Evolutionary conservation across 2,797 vertebrate species (phyloP), one percentile per base, ranked within the genome.

Genomic region (Rhincodon typus): DNA sequence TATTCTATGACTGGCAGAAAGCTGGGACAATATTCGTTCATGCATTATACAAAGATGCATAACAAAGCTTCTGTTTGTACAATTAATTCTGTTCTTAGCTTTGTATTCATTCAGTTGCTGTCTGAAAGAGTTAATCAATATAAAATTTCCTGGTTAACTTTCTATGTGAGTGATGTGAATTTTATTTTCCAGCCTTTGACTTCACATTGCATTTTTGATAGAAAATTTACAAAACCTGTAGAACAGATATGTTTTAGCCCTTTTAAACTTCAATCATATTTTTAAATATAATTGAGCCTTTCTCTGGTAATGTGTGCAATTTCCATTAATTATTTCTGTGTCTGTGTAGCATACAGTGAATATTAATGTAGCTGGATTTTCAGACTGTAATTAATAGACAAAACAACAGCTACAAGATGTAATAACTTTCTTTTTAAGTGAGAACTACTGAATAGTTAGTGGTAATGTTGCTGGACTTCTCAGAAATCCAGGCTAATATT

Each of bases 261-360:
- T 95, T 95, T 95, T 77, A 95, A 74, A 57, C 70, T 74, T 95
- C 70, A 95, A 74, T 95, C 70, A 95, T 77, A 15, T 77, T 95
- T 94, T 95, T n/a, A 95, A 95, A 77, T 77, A 95, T 95, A 95
- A 95, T 95, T 95, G 94, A 77, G 94, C 46, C 70, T 95, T 74
- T 77, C 94, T 95, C 94, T 53, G 70, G 34, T 95, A 77, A 95
- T 57, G 70, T 72, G 46, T 95, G 94, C 94, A 95, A 95, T 77
- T 70, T n/a, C 94, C 77, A 17, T 95, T 95, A 95, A 95, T 95
- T 95, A 74, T 53, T 72, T 95, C 94, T n/a, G 70, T 53, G 27
- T 70, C 94, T n/a, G 30, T 74, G 27, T 77, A 77, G 15, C 27
- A 95, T 77, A 70, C 46, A 50, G 30, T 95, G 94, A 77, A 95